Evolutionary conservation across 2,113 vertebrate genomes (phyloP), one percentile per base, ranked within the genome.

Genomic region (Pterocles burchelli): DNA sequence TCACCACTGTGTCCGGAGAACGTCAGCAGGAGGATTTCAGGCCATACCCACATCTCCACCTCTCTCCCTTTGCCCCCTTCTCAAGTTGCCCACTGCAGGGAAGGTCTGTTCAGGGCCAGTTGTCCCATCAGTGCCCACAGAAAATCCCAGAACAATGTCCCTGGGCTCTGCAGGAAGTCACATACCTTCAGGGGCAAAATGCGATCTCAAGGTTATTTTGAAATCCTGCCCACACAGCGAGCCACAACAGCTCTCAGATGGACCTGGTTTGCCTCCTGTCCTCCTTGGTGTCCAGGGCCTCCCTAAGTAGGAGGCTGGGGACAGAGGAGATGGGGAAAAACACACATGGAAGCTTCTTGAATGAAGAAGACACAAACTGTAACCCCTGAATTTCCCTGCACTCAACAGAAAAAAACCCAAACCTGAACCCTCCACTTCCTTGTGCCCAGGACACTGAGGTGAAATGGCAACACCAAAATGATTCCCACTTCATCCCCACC

Each of bases 21-120:
- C 2, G n/a, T 8, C 43, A 22, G 13, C 21, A 45, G 76, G 14
- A 52, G 16, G 36, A 41, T 52, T 80, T 86, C 62, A 58, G 41
- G 28, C 21, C 29, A 26, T 36, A 66, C 1, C 2, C 20, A 19
- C 6, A 11, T 31, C 14, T 83, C 26, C 26, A 43, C 15, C 11
- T 86, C 18, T 78, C n/a, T 46, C 24, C 31, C 13, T 59, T 21
- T 49, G 6, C 7, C 10, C 9, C 22, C 18, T 83, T 54, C 11
- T 8, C 22, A 59, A 86, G 72, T 19, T 10, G 7, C 16, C 36
- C 0, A 0, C 17, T 1, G 0, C 28, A 33, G 20, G 52, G 20
- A 45, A 61, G 26, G 29, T 38, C n/a, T 3, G 1, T 7, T 5
- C 24, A 76, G 31, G 7, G 5, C 54, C 34, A 41, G 16, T 7